Evolutionary conservation across 2,888 invertebrate genomes (phyloP), one percentile per base, ranked within the genome.

Genomic region (Lepas anatifera): DNA sequence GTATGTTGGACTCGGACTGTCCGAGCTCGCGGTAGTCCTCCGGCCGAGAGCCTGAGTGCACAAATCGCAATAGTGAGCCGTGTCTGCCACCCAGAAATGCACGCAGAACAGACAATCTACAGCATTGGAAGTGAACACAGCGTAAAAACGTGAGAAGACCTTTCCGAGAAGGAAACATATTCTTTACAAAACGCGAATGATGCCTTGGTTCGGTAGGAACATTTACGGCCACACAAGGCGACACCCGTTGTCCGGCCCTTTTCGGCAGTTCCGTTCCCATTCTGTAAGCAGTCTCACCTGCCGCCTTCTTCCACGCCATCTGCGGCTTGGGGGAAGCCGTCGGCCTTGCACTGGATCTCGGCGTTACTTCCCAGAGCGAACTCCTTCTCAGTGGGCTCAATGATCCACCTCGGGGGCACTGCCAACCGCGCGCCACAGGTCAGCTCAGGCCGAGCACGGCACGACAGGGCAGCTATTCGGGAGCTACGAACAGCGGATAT

Each of bases 331-430:
- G 94, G 95, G 84, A 94, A 95, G 77, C 95, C 94, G 83, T 94
- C 94, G 80, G 94, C 92, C 85, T 94, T 94, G 82, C 95, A 95
- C 85, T 95, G 94, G 77, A 95, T 90, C 80, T 92, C 89, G 75
- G 93, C 93, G 81, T 93, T 92, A 76, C 92, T 92, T 75, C 94
- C 93, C 83, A 94, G 93, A 75, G 94, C 93, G 82, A 94, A 94
- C 77, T 94, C 93, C 84, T 93, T 92, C 80, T 95, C 94, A 78
- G 92, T 92, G 70, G 95, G 95, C 81, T 94, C 93, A 78, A 94
- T 84, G 81, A 93, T 94, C 95, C 95, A 95, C 81, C 94, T 91
- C 74, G 95, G 95, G 77, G 95, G 95, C 78, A 95, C 95, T 95
- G 75, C 68, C 70, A 70, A n/a, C 48, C 58, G 58, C 35, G 22